Conservation (phyloP, 2,888 invertebrate genomes). For the Pseudococcus longispinus region DNA sequence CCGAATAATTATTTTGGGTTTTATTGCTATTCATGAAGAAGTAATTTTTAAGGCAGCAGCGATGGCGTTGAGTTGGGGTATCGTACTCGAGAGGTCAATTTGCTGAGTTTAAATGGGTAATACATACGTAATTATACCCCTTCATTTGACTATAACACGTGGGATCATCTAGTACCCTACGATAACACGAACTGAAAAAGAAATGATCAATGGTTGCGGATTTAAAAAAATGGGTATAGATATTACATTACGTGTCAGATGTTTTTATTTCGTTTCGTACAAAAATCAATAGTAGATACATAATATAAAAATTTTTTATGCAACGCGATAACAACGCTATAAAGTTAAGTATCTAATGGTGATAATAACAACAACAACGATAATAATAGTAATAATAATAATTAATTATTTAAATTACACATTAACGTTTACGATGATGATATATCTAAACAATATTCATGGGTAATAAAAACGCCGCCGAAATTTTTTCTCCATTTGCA, state of each 20-base stretch:
- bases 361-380: neutral
- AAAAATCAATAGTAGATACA: constrained; percentile 4
- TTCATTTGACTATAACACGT: neutral
- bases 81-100: neutral
- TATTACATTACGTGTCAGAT: neutral
- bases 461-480: neutral
- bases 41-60: neutral
- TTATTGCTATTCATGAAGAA: neutral
- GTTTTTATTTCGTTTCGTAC: constrained; percentile 15
- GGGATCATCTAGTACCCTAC: neutral
- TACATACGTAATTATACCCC: too few species aligned
- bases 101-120: neutral
- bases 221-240: neutral
- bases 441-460: neutral
- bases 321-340: constrained; percentile 13
- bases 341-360: constrained; percentile 7
- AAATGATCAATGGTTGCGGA: neutral
- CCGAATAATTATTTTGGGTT: neutral
- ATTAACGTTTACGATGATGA: neutral
- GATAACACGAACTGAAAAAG: neutral
- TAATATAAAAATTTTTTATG: constrained; percentile 17
- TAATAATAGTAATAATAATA: constrained; percentile 24
- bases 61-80: neutral
- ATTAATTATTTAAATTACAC: neutral
- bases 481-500: neutral